phyloP scores from a whole-genome alignment of 2,888 invertebrate genomes.

The Plebejus melissa region DNA sequence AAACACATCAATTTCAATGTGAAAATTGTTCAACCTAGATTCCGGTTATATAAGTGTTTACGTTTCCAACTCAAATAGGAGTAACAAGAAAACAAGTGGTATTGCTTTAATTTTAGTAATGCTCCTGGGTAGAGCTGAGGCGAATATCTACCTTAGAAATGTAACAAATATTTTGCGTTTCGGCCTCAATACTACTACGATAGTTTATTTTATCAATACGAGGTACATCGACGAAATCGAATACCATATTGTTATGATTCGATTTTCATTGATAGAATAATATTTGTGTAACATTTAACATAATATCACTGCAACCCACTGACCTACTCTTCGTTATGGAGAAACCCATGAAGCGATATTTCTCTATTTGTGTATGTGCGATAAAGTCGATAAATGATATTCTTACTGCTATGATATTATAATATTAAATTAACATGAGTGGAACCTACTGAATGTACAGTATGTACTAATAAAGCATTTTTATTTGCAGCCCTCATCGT shows the following conservation, averaged over 20 bases:
- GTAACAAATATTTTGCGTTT: background rate
- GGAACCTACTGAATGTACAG: background rate
- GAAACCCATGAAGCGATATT: slow-evolving; percentile 1
- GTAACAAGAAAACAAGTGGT: slow-evolving; percentile 23
- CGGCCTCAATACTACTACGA: background rate
- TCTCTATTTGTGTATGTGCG: background rate
- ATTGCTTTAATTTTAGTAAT: background rate
- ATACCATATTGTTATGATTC: slow-evolving; percentile 14
- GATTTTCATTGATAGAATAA: slow-evolving; percentile 1
- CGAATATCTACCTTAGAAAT: background rate
- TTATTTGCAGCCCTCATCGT: slow-evolving; percentile 85
- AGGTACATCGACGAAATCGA: background rate
- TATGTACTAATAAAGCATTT: slow-evolving; percentile 16
- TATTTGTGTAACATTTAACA: slow-evolving; percentile 1
- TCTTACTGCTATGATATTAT: background rate
- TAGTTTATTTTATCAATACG: background rate
- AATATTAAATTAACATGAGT: no score
- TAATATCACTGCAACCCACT: slow-evolving; percentile 1
- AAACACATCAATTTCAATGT: slow-evolving; percentile 22
- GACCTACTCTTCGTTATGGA: background rate
- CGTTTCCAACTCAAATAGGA: slow-evolving; percentile 6
- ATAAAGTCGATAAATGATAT: background rate
- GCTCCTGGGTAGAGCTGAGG: background rate
- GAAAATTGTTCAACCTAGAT: slow-evolving; percentile 26
- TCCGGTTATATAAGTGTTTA: slow-evolving; percentile 22